Evolutionary conservation across 2,888 invertebrate species (phyloP).

Genomic region (Xestia xanthographa): DNA sequence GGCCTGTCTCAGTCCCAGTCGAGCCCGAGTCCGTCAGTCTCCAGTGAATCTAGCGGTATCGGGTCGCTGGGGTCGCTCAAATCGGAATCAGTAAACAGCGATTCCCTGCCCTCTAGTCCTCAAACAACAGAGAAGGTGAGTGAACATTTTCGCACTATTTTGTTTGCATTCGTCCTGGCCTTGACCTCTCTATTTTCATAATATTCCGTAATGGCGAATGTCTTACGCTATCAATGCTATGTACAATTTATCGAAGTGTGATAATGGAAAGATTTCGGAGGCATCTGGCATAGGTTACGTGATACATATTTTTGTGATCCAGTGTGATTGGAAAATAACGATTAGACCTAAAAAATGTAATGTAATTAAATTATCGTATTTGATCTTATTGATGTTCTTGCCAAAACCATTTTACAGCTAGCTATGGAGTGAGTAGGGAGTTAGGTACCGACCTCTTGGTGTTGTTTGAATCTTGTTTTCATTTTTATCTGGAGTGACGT

Average conservation of each 20-base stretch:
- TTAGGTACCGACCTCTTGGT: not conserved
- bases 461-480: not conserved
- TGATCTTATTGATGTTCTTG: conserved; percentile 53
- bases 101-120: conserved; percentile 89
- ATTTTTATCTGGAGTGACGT: conserved; percentile 14
- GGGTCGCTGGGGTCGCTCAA: conserved; percentile 90
- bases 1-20: conserved; percentile 87
- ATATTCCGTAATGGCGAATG: conserved; percentile 90
- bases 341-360: not conserved
- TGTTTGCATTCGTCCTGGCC: conserved; percentile 89
- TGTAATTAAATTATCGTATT: conserved; percentile 58
- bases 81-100: conserved; percentile 87
- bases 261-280: conserved; percentile 80
- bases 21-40: conserved; percentile 90
- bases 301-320: conserved; percentile 25
- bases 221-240: conserved; percentile 86
- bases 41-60: conserved; percentile 92
- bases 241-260: conserved; percentile 81
- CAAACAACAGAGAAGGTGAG: conserved; percentile 89
- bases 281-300: conserved; percentile 53
- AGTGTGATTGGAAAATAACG: conserved; percentile 30
- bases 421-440: not conserved
- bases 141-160: conserved; percentile 77
- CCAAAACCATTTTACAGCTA: conserved; percentile 60
- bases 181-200: conserved; percentile 91